These are phyloP conservation scores for Microctonus brassicae DNA, from an alignment of 2,888 invertebrate species.

Conservation along the genomic window DNA sequence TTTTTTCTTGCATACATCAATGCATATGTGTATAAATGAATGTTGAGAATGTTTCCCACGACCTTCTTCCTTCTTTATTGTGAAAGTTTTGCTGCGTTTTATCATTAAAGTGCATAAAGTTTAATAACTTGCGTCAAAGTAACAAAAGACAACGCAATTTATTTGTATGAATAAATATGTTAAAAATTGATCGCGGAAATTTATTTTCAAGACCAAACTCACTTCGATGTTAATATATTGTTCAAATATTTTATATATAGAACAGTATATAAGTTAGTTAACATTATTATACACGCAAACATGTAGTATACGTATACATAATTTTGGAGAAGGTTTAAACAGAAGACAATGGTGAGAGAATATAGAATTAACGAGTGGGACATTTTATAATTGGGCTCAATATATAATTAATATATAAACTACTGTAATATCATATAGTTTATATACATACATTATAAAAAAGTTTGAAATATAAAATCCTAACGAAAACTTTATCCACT, in stretches of 20 bases:
- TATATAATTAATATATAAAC: constrained; percentile 23
- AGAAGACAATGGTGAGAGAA: constrained; percentile 45
- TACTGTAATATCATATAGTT: constrained; percentile 8
- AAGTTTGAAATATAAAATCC: background rate
- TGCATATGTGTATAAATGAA: background rate
- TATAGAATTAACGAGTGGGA: constrained; percentile 60
- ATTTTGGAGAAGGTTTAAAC: background rate
- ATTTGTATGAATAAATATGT: background rate
- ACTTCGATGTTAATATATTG: too few species aligned
- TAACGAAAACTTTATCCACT: background rate
- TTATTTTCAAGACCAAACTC: too few species aligned
- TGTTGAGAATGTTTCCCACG: constrained; percentile 11
- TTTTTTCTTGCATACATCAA: background rate
- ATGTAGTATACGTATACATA: background rate
- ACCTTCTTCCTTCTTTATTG: constrained; percentile 16
- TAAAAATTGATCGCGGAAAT: background rate
- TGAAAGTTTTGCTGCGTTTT: background rate
- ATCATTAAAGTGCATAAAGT: constrained; percentile 2
- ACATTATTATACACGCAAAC: too few species aligned
- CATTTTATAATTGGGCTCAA: constrained; percentile 42
- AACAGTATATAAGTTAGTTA: too few species aligned
- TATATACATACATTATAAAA: background rate
- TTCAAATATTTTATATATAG: too few species aligned
- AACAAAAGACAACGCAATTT: background rate
- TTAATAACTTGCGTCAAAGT: background rate